Evolutionary conservation across 1,140 invertebrate species (phyloP), one percentile per base, ranked within the genome.

Genomic region (Cotesia glomerata): DNA sequence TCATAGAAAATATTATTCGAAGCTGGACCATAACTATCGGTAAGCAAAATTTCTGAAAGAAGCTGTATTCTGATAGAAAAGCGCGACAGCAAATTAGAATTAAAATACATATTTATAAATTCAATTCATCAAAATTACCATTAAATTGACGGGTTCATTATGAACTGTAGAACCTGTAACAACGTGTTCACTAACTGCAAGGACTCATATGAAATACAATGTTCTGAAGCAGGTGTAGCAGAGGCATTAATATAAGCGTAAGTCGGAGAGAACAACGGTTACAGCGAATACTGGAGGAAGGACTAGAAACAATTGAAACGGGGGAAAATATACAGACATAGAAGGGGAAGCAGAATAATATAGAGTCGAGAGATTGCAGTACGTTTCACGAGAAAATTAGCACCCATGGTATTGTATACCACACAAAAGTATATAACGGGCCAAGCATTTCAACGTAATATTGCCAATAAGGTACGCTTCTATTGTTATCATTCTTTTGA

Each of bases 361-460:
- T n/a, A 5, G 13, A 54, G 52, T 84, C 79, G 82, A 79, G 78
- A 71, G 84, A 79, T 77, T 80, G 83, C 81, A 82, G 84, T 85
- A 83, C 80, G 80, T 85, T 84, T 84, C 83, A 80, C 73, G 80
- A 80, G 77, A 79, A 85, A 85, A 86, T 86, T 86, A 85, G 84
- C 84, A 82, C 84, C 81, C 77, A 81, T 76, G 83, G 61, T 81
- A 83, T 84, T 85, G 84, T 82, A 76, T 74, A 74, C 79, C 78
- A 73, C 76, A 76, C 77, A 72, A 65, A 69, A 72, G 74, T 62
- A 49, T 71, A 69, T n/a, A 63, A 73, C 73, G 70, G 71, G 75
- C 71, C 70, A 32, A 61, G 14, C 69, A 74, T 49, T 72, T 54
- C 62, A 67, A 62, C 67, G 77, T 78, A 79, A 84, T 84, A 85